Evolutionary conservation across 1,140 invertebrate species (phyloP).

Genomic region (Drosophila lacertosa): DNA sequence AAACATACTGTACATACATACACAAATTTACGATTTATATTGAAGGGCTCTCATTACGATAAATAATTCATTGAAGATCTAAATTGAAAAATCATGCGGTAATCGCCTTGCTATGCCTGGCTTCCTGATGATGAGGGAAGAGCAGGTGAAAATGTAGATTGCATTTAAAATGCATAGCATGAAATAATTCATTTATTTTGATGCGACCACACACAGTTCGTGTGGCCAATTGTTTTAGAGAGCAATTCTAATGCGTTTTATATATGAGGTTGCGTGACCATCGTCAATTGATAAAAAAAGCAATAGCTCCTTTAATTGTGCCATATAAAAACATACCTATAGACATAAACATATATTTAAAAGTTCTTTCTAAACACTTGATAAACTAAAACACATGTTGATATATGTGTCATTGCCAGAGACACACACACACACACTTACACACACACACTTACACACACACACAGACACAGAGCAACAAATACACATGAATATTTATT

Average conservation of each 20-base stretch:
- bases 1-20: conserved; percentile 15
- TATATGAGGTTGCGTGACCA: conserved; percentile 23
- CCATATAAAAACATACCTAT: conserved; percentile 9
- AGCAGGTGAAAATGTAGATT: conserved; percentile 21
- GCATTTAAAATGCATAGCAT: conserved; percentile 17
- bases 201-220: conserved; percentile 23
- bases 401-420: conserved; percentile 71
- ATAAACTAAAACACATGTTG: conserved; percentile 65
- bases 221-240: conserved; percentile 25
- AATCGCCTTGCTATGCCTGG: conserved; percentile 28
- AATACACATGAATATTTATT: conserved; percentile 29
- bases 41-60: conserved; percentile 30
- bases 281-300: conserved; percentile 41
- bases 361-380: conserved; percentile 18
- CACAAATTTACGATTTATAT: not conserved
- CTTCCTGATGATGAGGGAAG: conserved; percentile 37
- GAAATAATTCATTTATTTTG: conserved; percentile 61
- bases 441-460: conserved; percentile 22
- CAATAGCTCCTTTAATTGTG: conserved; percentile 13
- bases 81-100: conserved; percentile 22
- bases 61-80: conserved; percentile 37
- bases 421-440: conserved; percentile 34
- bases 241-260: not conserved
- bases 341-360: not conserved
- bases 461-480: conserved; percentile 24